These are phyloP conservation scores for Bubo scandiacus DNA, from an alignment of 2,113 vertebrate genomes.

Conservation along the genomic window DNA sequence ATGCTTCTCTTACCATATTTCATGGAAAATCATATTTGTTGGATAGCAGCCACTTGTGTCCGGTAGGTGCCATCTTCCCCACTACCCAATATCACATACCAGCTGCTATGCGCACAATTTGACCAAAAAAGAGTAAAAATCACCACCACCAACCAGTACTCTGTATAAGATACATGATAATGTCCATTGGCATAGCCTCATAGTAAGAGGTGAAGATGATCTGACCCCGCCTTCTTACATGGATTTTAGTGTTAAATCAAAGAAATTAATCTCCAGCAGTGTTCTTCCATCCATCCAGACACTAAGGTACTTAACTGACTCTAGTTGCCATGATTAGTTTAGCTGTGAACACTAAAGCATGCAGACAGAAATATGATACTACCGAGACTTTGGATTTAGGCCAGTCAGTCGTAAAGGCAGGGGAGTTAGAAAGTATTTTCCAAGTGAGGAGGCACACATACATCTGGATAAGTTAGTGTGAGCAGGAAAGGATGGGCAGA, in stretches of 20 bases:
- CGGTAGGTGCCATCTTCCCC: background rate
- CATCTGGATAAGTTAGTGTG: conserved; percentile 32
- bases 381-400: background rate
- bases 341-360: conserved; percentile 22
- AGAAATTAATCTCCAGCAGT: background rate
- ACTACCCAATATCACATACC: background rate
- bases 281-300: background rate
- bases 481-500: conserved; percentile 20
- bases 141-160: background rate
- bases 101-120: background rate
- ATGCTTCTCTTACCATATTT: background rate
- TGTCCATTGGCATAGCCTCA: background rate
- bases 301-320: background rate
- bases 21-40: background rate
- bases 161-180: background rate
- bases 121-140: background rate
- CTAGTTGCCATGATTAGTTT: background rate
- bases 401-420: background rate
- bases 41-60: background rate
- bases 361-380: conserved; percentile 46
- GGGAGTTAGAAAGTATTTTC: conserved; percentile 38
- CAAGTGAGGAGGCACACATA: background rate
- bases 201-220: background rate
- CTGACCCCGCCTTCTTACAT: background rate
- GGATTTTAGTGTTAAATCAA: background rate